A percentile compares a stretch with the other conserved stretches of the same genome.
These are phyloP conservation scores for Drosophila obscura DNA, from an alignment of 1,140 invertebrate species.

Conservation along the genomic window DNA sequence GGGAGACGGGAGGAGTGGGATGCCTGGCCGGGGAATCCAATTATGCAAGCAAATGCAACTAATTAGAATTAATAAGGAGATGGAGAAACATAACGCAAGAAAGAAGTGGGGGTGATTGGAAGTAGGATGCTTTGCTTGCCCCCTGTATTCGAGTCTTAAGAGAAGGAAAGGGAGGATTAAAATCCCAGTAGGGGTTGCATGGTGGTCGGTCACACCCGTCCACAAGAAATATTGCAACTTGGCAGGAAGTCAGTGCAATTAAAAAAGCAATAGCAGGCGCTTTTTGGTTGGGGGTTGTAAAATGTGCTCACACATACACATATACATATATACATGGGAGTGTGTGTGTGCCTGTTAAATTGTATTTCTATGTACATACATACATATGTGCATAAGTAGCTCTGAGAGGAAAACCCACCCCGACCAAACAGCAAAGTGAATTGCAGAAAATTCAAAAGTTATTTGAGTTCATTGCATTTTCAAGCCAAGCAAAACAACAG, in stretches of 20 bases:
- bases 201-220: conserved; percentile 48
- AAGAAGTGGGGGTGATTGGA: too few relatives aligned
- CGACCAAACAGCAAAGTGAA: conserved; percentile 65
- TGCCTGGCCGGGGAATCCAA: conserved; percentile 53
- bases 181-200: conserved; percentile 7
- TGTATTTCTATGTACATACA: conserved; percentile 44
- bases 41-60: conserved; percentile 76
- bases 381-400: conserved; percentile 61
- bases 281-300: conserved; percentile 71
- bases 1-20: background rate
- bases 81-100: background rate
- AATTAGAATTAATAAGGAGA: conserved; percentile 71
- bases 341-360: conserved; percentile 32
- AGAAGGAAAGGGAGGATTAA: conserved; percentile 2
- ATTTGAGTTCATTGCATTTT: conserved; percentile 83
- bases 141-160: background rate
- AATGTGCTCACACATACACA: conserved; percentile 54
- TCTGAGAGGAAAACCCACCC: conserved; percentile 72
- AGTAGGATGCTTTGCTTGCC: too few relatives aligned
- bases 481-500: conserved; percentile 75
- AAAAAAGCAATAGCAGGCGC: conserved; percentile 72
- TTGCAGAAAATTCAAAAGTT: conserved; percentile 83
- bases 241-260: conserved; percentile 81
- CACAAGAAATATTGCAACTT: conserved; percentile 68
- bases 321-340: conserved; percentile 20